Evolutionary conservation across 2,888 invertebrate species (phyloP).

Genomic region (Himalopsyche anomala): DNA sequence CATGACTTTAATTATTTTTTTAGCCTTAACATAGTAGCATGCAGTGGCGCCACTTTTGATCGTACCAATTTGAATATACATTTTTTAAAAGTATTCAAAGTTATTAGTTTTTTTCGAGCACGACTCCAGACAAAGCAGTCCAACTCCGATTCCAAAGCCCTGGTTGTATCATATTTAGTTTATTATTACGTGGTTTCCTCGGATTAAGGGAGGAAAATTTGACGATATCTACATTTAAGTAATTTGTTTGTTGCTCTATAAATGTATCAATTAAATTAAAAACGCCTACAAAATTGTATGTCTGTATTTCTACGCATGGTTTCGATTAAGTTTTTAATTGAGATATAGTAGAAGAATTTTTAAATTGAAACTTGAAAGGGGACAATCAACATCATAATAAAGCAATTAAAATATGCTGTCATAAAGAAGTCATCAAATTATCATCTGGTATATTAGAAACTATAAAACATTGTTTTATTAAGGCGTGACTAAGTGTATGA

Average conservation of each 20-base stretch:
- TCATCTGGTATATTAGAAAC: neutral
- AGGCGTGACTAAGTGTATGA: no score
- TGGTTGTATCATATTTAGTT: no score
- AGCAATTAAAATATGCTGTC: slow-evolving; percentile 7
- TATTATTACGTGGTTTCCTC: no score
- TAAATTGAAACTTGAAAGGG: slow-evolving; percentile 28
- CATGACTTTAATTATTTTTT: no score
- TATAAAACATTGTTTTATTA: neutral
- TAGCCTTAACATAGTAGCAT: no score
- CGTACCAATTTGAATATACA: no score
- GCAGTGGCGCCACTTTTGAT: no score
- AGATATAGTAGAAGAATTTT: neutral
- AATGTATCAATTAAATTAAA: neutral
- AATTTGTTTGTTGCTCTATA: neutral
- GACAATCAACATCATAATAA: neutral
- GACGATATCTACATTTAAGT: neutral
- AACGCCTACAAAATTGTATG: neutral
- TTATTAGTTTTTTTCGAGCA: no score
- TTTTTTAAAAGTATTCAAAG: no score
- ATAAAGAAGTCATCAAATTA: slow-evolving; percentile 37
- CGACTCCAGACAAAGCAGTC: no score
- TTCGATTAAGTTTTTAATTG: neutral
- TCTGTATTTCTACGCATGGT: neutral
- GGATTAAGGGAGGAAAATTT: no score
- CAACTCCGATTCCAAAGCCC: no score